Base-by-base conservation (phyloP, 2,797 vertebrate species). In the Leptatherina wallacei region DNA sequence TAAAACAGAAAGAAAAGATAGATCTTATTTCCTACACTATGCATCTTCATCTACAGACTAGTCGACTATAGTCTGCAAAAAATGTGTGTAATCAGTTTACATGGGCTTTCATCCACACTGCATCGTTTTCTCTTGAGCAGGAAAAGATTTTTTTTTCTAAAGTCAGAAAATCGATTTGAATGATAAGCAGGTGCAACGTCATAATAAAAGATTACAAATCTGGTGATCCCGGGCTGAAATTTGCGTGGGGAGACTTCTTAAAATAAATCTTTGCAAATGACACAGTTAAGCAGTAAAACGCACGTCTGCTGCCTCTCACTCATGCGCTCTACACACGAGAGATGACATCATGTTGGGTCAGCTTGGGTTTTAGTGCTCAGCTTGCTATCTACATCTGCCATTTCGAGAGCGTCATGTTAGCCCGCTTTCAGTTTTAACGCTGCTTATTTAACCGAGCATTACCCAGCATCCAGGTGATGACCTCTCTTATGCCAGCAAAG, bases 281-380 rank as follows among this genome's bases (percentile, higher is more conserved):
- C 69, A 80, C 73, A 77, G 68, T 83, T 82, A 35, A 72, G 65
- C 74, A 59, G 80, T n/a, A 69, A 71, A 76, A 69, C 70, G 38
- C 56, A n/a, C 75, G 65, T 88, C 83, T 81, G 81, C 75, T 81
- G 74, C 69, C 78, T 87, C 69, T 87, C 89, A 84, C 89, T 85
- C 90, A 84, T 81, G 87, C 85, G 82, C 87, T 72, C 70, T 76
- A 52, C 80, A 75, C 81, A 80, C 75, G 52, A 82, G 78, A 77
- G 87, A 90, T 91, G 91, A 93, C 92, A 91, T 93, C 91, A 93
- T 93, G 82, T 88, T 90, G 83, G 91, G 92, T 92, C 91, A 92
- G 90, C 83, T 85, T 73, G 80, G 88, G 89, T 82, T 91, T 84
- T 82, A 72, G 71, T 65, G 75, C 85, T 85, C 85, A 71, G 85